A percentile compares a stretch with the other conserved stretches of the same genome.
Evolutionary conservation across 30 jellyfish, hydroid and myxozoan species (phyloP).

Genomic region (Aurelia aurita): DNA sequence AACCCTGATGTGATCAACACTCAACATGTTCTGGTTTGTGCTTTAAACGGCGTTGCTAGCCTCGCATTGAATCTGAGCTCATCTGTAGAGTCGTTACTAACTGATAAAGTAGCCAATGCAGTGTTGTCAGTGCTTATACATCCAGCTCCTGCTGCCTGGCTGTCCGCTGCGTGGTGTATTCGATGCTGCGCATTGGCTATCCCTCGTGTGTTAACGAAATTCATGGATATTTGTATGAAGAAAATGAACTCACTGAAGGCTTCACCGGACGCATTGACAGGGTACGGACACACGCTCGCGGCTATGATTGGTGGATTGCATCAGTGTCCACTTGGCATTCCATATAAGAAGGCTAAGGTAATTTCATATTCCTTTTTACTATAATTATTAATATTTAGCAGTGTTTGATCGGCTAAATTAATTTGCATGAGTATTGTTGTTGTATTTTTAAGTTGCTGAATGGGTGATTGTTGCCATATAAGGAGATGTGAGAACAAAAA

Average conservation of each 20-base stretch:
- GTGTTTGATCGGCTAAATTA: too few relatives aligned
- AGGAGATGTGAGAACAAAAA: too few relatives aligned
- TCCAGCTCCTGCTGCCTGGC: constrained; percentile 99
- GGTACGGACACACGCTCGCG: constrained; percentile 95
- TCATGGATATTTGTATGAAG: constrained; percentile 80
- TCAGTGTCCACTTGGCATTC: constrained; percentile 95
- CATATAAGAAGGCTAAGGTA: constrained; percentile 89
- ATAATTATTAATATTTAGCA: too few relatives aligned
- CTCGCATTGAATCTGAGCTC: constrained; percentile 85
- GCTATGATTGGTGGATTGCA: constrained; percentile 96
- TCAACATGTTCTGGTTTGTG: constrained; percentile 97
- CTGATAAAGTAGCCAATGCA: constrained; percentile 76
- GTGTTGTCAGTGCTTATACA: constrained; percentile 93
- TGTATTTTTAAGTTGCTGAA: too few relatives aligned
- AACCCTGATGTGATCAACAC: constrained; percentile 90
- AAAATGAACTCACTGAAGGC: constrained; percentile 86
- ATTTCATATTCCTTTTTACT: too few relatives aligned
- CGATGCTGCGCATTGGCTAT: constrained; percentile 94
- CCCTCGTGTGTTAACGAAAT: constrained; percentile 79
- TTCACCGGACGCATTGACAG: constrained; percentile 89
- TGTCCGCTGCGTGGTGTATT: constrained; percentile 99
- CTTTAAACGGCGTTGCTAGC: constrained; percentile 88
- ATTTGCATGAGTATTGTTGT: too few relatives aligned
- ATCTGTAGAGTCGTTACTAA: constrained; percentile 75
- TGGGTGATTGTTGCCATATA: too few relatives aligned